phyloP scores from a whole-genome alignment of 2,113 vertebrate species.

The Mohoua ochrocephala region DNA sequence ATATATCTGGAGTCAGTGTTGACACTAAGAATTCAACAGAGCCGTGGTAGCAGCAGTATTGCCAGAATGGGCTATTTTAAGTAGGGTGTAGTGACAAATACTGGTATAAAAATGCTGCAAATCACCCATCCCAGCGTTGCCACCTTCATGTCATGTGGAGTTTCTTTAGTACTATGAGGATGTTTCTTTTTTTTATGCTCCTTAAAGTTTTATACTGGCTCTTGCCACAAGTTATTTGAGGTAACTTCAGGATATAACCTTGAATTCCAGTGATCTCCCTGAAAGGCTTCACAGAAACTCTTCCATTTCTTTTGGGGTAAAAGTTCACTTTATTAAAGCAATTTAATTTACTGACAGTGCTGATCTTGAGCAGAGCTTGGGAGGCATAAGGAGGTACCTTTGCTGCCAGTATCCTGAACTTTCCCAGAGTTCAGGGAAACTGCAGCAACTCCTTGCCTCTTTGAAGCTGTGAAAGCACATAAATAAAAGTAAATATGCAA shows the following conservation, averaged over 20 bases:
- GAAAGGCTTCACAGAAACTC: neutral
- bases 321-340: neutral
- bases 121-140: neutral
- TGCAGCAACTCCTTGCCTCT: neutral
- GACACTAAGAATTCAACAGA: neutral
- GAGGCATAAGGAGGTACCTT: neutral
- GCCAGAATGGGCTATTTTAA: neutral
- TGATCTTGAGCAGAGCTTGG: neutral
- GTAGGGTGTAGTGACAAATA: neutral
- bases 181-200: neutral
- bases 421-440: neutral
- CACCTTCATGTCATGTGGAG: neutral
- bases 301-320: neutral
- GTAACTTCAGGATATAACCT: neutral
- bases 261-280: neutral
- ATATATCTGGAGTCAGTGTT: neutral
- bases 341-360: neutral
- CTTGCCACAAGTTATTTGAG: neutral
- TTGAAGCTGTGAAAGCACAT: neutral
- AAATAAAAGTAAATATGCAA: neutral
- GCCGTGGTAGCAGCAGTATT: neutral
- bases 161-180: neutral
- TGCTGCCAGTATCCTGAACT: neutral
- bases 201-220: neutral
- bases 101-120: neutral